Conservation (phyloP, 2,113 vertebrate species). For the Nettapus auritus region DNA sequence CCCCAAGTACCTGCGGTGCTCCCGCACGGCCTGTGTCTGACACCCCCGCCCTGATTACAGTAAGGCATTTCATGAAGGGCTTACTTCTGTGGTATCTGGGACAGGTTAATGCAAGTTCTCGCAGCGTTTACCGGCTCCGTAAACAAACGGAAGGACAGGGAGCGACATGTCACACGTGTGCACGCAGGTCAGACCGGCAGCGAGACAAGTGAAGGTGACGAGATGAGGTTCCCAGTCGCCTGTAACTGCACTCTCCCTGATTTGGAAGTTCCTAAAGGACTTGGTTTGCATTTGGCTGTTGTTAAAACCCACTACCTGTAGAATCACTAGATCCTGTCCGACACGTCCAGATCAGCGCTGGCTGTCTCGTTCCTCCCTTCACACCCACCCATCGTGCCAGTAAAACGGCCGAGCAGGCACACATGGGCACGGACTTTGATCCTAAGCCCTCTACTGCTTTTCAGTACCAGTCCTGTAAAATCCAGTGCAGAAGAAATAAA, state of each 20-base stretch:
- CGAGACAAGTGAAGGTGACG: background rate
- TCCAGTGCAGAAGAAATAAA: background rate
- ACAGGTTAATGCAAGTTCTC: background rate
- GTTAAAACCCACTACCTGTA: background rate
- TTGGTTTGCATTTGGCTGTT: background rate
- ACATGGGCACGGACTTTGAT: background rate
- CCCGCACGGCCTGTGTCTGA: background rate
- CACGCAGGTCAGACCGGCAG: background rate
- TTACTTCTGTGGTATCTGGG: background rate
- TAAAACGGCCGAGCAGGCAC: background rate
- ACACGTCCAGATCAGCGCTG: background rate
- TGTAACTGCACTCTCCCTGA: background rate
- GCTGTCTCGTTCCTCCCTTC: background rate
- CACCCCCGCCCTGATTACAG: background rate
- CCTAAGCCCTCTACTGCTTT: background rate
- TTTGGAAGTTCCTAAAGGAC: background rate
- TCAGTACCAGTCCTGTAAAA: background rate
- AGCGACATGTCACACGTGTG: fast-evolving
- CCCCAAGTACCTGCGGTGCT: background rate
- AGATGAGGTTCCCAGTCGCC: background rate
- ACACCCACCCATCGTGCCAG: fast-evolving
- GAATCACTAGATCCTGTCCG: background rate
- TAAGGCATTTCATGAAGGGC: background rate
- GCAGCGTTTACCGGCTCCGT: background rate
- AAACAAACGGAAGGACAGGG: background rate